These are phyloP conservation scores for Rutpela maculata DNA, from an alignment of 2,888 invertebrate species.

Conservation along the genomic window DNA sequence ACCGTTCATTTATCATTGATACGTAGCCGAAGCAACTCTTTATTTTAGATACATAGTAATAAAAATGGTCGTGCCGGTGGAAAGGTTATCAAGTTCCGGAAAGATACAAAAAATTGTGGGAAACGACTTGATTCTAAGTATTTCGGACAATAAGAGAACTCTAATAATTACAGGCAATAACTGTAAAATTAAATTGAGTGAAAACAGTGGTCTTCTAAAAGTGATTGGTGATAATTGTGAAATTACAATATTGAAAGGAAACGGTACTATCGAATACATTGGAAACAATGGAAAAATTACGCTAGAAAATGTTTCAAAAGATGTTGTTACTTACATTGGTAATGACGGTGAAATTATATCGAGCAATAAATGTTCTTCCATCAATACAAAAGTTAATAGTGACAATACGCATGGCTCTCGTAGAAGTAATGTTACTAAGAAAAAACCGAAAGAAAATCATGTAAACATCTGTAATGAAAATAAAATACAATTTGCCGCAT, in stretches of 20 bases:
- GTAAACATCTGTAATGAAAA: conserved; percentile 34
- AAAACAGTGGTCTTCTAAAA: conserved; percentile 52
- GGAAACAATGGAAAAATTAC: conserved; percentile 57
- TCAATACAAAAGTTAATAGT: background rate
- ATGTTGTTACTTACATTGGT: conserved; percentile 54
- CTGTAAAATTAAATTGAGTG: conserved; percentile 51
- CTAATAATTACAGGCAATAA: conserved; percentile 56
- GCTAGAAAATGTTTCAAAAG: conserved; percentile 49
- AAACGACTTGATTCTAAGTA: conserved; percentile 53
- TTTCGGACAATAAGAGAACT: conserved; percentile 43
- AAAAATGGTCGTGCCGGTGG: conserved; percentile 51
- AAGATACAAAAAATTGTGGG: conserved; percentile 51
- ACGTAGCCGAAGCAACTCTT: background rate
- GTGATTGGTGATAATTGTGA: conserved; percentile 56
- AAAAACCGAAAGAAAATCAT: conserved; percentile 4
- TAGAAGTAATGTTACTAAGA: background rate
- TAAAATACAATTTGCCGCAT: conserved; percentile 17
- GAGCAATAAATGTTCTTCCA: background rate
- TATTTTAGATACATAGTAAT: background rate
- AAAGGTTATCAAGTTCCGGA: conserved; percentile 33
- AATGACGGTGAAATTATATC: conserved; percentile 48
- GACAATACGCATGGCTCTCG: background rate
- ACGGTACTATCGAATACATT: conserved; percentile 53
- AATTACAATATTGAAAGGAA: conserved; percentile 52
- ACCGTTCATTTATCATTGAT: conserved; percentile 12